phyloP scores from a whole-genome alignment of 1,140 invertebrate species.

The Drosophila willistoni region DNA sequence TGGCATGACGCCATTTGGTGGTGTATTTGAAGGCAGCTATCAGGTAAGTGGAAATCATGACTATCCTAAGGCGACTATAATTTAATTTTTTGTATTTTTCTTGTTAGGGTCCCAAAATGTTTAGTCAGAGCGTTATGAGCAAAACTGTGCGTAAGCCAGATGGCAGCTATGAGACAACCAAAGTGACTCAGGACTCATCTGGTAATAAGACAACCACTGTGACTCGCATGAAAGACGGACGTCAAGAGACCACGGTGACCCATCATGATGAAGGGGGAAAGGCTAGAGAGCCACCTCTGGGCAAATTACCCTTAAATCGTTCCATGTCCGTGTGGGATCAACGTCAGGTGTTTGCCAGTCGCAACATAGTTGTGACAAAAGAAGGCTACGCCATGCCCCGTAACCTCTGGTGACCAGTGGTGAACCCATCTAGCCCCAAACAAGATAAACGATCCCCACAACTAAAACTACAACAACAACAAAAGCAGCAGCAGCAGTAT shows the following conservation, averaged over 20 bases:
- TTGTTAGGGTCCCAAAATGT: conserved; percentile 76
- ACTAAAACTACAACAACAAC: conserved; percentile 38
- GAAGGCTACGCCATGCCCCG: conserved; percentile 82
- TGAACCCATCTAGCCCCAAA: conserved; percentile 75
- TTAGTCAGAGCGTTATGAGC: conserved; percentile 82
- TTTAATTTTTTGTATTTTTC: not conserved
- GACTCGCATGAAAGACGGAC: conserved; percentile 70
- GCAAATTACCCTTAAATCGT: not conserved
- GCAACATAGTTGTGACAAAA: conserved; percentile 82
- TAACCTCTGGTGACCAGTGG: conserved; percentile 83
- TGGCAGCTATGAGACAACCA: conserved; percentile 78
- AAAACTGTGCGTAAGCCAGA: conserved; percentile 81
- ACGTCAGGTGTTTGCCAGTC: conserved; percentile 43
- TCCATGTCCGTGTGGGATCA: not conserved
- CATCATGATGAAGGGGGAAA: conserved; percentile 40
- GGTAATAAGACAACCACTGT: conserved; percentile 78
- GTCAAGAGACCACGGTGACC: conserved; percentile 68
- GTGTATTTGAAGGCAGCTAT: conserved; percentile 79
- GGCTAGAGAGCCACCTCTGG: conserved; percentile 1
- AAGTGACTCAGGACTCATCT: conserved; percentile 71
- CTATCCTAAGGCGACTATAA: too few species aligned
- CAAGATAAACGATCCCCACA: conserved; percentile 69
- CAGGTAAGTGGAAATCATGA: conserved; percentile 35
- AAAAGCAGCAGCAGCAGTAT: conserved; percentile 57
- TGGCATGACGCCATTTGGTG: conserved; percentile 62